Conservation (phyloP, 2,888 invertebrate genomes). For the Rhabditophanes sp. region DNA sequence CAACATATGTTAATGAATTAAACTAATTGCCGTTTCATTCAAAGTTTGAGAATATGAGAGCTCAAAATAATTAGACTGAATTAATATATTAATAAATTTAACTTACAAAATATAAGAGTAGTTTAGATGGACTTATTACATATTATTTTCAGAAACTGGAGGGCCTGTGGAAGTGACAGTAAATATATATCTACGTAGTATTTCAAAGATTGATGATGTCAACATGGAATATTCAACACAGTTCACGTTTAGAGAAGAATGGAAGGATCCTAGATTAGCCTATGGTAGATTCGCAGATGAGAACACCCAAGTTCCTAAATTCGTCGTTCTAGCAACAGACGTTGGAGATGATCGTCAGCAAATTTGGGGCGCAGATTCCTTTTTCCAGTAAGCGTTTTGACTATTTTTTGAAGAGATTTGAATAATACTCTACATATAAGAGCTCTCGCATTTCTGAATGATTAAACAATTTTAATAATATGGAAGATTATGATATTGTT, state of each 20-base stretch:
- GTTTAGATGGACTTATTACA: no score
- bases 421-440: no score
- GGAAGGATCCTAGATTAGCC: slow-evolving; percentile 67
- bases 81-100: no score
- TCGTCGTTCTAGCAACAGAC: slow-evolving; percentile 39
- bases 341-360: slow-evolving; percentile 36
- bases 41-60: no score
- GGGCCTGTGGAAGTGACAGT: slow-evolving; percentile 40
- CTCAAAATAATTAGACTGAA: no score
- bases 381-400: slow-evolving; percentile 22
- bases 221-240: slow-evolving; percentile 56
- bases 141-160: slow-evolving; percentile 49
- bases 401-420: slow-evolving; percentile 3
- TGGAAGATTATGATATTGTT: no score
- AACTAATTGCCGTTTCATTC: no score
- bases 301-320: slow-evolving; percentile 32
- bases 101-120: no score
- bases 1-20: no score
- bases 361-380: slow-evolving; percentile 42
- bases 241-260: slow-evolving; percentile 77
- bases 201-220: slow-evolving; percentile 42
- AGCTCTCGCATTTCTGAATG: no score
- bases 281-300: slow-evolving; percentile 37
- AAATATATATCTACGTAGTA: slow-evolving; percentile 38
- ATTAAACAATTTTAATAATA: no score